Conservation (phyloP, 2,797 vertebrate species). For the Notolepis coatsorum region DNA sequence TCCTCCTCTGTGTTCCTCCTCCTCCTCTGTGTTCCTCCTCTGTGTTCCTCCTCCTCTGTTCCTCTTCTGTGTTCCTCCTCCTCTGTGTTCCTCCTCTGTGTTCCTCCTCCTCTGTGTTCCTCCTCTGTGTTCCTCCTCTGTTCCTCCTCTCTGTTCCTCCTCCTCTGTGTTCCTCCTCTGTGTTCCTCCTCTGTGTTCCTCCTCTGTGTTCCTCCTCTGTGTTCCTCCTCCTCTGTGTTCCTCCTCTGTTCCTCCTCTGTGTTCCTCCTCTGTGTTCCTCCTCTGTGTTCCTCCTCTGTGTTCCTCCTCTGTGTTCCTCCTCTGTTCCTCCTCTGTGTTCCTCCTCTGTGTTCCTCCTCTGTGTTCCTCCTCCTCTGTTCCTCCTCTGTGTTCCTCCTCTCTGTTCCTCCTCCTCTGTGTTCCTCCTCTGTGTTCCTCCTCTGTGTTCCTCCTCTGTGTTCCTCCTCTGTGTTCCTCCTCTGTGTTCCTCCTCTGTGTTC, state of each 20-base stretch:
- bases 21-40: no score
- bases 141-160: no score
- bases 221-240: conserved; percentile 22
- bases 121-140: no score
- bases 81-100: conserved; percentile 30
- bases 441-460: no score
- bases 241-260: no score
- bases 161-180: conserved; percentile 23
- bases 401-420: conserved; percentile 37
- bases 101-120: conserved; percentile 20
- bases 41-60: conserved; percentile 25
- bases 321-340: no score
- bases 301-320: conserved; percentile 48
- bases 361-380: conserved; percentile 24
- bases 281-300: no score
- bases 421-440: conserved; percentile 43
- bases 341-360: conserved; percentile 28
- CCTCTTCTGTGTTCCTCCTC: no score
- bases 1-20: no score
- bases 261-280: conserved; percentile 28
- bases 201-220: conserved; percentile 26
- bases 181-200: no score
- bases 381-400: no score
- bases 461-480: conserved; percentile 23
- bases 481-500: conserved; percentile 51